Base-by-base conservation (phyloP, 2,888 invertebrate genomes). In the Chrysomela aeneicollis region DNA sequence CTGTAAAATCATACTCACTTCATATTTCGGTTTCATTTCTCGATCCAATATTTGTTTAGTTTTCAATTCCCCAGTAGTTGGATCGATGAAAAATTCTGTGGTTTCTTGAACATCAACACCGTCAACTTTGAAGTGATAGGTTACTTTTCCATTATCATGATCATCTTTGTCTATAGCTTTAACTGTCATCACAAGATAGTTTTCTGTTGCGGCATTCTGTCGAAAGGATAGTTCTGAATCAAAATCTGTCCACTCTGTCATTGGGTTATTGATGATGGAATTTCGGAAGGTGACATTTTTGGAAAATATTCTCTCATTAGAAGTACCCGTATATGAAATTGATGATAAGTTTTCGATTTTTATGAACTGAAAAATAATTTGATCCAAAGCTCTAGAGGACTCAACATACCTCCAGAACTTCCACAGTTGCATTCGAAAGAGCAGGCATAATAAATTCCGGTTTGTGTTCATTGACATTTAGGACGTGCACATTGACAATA, bases 391-490 rank as follows among this genome's bases (percentile, higher is more conserved):
- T n/a, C n/a, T n/a, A n/a, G n/a, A n/a, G n/a, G n/a, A n/a, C n/a
- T n/a, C n/a, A n/a, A n/a, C 42, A 15, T 83, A 93, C 94, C 85
- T 95, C 95, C 0, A 93, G 90, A 71, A 96, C 89, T 80, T 91
- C 90, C 15, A 95, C 88, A 30, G 92, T 92, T 2, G 91, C 87
- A 80, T 92, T 92, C 0, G 89, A 87, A 0, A 88, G 81, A 1
- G 91, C 88, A 0, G 96, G 96, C 77, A 90, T 87, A 6, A 92
- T 86, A 80, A 95, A 95, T 63, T 87, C 87, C 0, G 96, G 97
- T 52, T 90, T 89, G 78, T 93, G 90, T 71, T 92, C 90, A 83
- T 95, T 95, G 0, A 94, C 92, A 64, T 91, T 90, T 18, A 90
- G 84, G 32, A 94, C 92, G 49, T 88, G 86, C 59, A 97, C 90